Evolutionary conservation across 2,113 vertebrate species (phyloP).

Genomic region (Chunga burmeisteri): DNA sequence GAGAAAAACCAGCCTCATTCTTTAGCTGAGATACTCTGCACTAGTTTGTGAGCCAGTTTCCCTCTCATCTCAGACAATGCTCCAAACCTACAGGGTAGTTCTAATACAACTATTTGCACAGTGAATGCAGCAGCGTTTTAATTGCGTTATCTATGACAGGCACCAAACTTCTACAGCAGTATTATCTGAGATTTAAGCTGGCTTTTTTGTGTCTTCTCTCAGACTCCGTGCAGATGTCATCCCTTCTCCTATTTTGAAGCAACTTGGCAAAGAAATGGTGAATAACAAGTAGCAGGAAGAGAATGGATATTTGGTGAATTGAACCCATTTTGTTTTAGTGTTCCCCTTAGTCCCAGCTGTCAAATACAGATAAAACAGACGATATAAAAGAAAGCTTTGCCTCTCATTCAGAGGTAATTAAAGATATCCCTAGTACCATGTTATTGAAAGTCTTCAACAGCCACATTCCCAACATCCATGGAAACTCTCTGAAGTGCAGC

Average conservation of each 20-base stretch:
- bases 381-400: background rate
- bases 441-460: background rate
- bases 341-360: background rate
- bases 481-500: background rate
- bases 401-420: slow-evolving; percentile 16
- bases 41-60: background rate
- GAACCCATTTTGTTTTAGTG: background rate
- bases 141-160: background rate
- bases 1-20: background rate
- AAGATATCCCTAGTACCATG: background rate
- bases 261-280: background rate
- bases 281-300: background rate
- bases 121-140: background rate
- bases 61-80: background rate
- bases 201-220: background rate
- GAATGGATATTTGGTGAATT: background rate
- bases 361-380: background rate
- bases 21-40: background rate
- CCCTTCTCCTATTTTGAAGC: background rate
- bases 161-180: background rate
- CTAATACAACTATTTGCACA: background rate
- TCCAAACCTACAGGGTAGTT: background rate
- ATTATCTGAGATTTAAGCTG: background rate
- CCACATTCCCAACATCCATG: background rate
- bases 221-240: background rate